Conservation (phyloP, 2,113 vertebrate species). For the Sinocyclocheilus grahami region DNA sequence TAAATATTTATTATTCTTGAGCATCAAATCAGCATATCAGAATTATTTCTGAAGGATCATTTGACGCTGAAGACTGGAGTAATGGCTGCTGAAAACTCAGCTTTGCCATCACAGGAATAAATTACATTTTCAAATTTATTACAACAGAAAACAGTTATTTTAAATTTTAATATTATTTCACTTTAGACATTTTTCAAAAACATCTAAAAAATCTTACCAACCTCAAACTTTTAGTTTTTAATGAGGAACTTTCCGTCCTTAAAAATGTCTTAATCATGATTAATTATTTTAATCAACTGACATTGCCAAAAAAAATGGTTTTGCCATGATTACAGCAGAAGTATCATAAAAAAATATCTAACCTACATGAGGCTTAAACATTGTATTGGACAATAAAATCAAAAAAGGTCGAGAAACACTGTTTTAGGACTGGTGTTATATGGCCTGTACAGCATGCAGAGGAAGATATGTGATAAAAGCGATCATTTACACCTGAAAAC, state of each 20-base stretch:
- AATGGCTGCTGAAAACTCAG: not conserved
- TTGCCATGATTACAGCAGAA: not conserved
- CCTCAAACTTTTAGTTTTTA: too few species aligned
- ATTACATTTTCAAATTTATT: not conserved
- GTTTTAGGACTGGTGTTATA: conserved; percentile 57
- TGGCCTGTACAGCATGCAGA: conserved; percentile 34
- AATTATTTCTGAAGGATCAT: not conserved
- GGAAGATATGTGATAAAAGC: not conserved
- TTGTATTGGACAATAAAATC: conserved; percentile 9
- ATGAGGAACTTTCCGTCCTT: too few species aligned
- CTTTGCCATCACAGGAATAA: not conserved
- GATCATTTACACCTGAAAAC: not conserved
- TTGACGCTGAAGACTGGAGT: not conserved
- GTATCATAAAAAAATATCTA: not conserved
- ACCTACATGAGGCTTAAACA: conserved; percentile 62
- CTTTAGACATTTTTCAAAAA: conserved; percentile 59
- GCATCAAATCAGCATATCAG: not conserved
- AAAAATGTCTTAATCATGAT: too few species aligned
- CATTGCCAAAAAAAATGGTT: not conserved
- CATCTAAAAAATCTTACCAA: not conserved
- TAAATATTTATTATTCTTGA: conserved; percentile 49
- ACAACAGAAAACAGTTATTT: not conserved
- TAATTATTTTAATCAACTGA: not conserved
- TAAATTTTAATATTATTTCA: not conserved
- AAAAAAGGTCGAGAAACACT: not conserved